phyloP scores from a whole-genome alignment of 2,797 vertebrate species.

The Danio choprae region DNA sequence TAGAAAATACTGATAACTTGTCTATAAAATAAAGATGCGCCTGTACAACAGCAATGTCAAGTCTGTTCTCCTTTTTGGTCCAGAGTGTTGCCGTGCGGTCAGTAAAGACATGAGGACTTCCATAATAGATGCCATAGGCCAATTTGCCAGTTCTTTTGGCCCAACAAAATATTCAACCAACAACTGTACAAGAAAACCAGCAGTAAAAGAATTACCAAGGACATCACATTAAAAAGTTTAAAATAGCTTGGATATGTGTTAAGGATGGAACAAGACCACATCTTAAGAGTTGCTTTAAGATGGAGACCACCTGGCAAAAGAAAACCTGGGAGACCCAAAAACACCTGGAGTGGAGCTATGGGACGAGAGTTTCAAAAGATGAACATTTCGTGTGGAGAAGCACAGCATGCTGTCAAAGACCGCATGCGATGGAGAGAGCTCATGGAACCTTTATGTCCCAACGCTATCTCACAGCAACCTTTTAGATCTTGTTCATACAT shows the following conservation, averaged over 20 bases:
- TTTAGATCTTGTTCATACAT: too few species aligned
- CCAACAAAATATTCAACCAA: not conserved
- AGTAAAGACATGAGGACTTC: too few species aligned
- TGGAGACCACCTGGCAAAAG: not conserved
- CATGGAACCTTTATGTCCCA: too few species aligned
- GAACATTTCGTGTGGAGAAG: not conserved
- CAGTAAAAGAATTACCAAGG: not conserved
- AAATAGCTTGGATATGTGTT: slow-evolving; percentile 2
- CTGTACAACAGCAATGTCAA: too few species aligned
- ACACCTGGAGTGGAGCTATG: not conserved
- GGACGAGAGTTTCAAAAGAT: not conserved
- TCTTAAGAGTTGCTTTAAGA: not conserved
- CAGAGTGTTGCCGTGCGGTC: too few species aligned
- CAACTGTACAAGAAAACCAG: not conserved
- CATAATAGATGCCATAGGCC: too few species aligned
- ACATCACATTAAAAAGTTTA: not conserved
- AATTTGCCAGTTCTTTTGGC: not conserved
- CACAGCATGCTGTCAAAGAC: not conserved
- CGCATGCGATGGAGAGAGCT: too few species aligned
- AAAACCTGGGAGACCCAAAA: not conserved
- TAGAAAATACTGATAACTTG: too few species aligned
- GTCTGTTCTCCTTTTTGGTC: too few species aligned
- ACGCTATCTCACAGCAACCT: too few species aligned
- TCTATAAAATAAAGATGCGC: too few species aligned
- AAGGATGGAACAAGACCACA: not conserved